Evolutionary conservation across 1,140 invertebrate genomes (phyloP), one percentile per base, ranked within the genome.

Genomic region (Cardiocondyla obscurior): DNA sequence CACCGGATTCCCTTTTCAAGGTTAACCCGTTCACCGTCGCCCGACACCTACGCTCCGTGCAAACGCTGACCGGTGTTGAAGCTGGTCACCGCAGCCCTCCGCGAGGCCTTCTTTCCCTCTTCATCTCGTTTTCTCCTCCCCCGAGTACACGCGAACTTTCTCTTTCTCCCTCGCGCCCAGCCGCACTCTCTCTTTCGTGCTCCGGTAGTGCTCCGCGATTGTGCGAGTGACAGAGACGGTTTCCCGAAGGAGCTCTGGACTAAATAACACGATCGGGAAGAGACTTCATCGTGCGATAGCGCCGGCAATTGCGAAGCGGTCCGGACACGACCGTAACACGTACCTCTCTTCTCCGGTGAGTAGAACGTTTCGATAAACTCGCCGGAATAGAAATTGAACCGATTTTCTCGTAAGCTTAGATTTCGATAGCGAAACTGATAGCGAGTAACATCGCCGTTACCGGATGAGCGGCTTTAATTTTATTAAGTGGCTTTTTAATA

Each of bases 1-100:
- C 89, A 90, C 91, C 92, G 89, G 84, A 91, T 92, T 89, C 74
- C 85, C 83, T 90, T 93, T 93, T 93, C 93, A 94, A 94, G 93
- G 93, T 94, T 93, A 94, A 93, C 90, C 42, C 73, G 55, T 76
- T 76, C 65, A 64, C 46, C 36, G 33, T 77, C 39, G 28, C 16
- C 12, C 36, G 33, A 25, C 74, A 44, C 36, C 91, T 58, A 72
- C 82, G 69, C 62, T 64, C 49, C 85, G 58, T 53, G 36, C 60
- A 65, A 72, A 73, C 70, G 46, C 58, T 46, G 16, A 19, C 12
- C 46, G 33, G 49, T 57, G 4, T 65, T 30, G 8, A 5, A 62
- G 53, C 0, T 46, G 36, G 6, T 14, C 0, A 2, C 3, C n/a
- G 5, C 10, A 64, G 22, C 36, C 33, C 46, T 42, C 19, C 3